Conservation (phyloP, 2,797 vertebrate species). For the Takifugu rubripes region DNA sequence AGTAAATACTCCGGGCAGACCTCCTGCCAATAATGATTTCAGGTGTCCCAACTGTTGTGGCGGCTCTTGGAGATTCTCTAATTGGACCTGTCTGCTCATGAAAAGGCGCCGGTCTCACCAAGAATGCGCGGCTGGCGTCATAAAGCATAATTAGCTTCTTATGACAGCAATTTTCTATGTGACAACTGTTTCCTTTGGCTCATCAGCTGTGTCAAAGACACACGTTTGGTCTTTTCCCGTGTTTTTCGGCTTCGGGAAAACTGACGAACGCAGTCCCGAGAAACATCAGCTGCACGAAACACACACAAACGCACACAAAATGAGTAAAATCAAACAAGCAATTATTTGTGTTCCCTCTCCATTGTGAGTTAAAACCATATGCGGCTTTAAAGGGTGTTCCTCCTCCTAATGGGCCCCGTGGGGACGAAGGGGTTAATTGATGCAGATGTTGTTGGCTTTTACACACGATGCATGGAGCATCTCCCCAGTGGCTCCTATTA, state of each 20-base stretch:
- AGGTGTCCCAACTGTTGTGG: slow-evolving; percentile 44
- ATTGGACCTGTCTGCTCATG: slow-evolving; percentile 48
- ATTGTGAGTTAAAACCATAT: slow-evolving; percentile 81
- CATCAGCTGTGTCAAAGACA: background rate
- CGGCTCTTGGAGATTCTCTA: slow-evolving; percentile 45
- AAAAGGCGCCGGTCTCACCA: background rate
- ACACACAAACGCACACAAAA: background rate
- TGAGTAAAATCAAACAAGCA: slow-evolving; percentile 74
- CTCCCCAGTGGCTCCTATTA: slow-evolving; percentile 88
- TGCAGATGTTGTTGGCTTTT: slow-evolving; percentile 91
- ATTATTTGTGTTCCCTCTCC: slow-evolving; percentile 73
- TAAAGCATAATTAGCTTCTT: slow-evolving; percentile 6
- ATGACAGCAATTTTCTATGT: background rate
- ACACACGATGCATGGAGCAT: slow-evolving; percentile 79
- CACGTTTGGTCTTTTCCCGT: background rate
- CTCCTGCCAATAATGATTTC: slow-evolving; percentile 46
- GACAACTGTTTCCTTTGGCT: too few species aligned
- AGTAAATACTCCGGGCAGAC: slow-evolving; percentile 23
- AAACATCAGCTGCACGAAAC: slow-evolving; percentile 63
- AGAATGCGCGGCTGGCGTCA: slow-evolving; percentile 3
- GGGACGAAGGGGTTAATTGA: slow-evolving; percentile 88
- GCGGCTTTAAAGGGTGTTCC: slow-evolving; percentile 86
- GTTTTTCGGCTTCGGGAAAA: slow-evolving; percentile 8
- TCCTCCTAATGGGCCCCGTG: slow-evolving; percentile 82
- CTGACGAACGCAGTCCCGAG: slow-evolving; percentile 28